Evolutionary conservation across 2,797 vertebrate species (phyloP), one percentile per base, ranked within the genome.

Genomic region (Cirrhinus mrigala): DNA sequence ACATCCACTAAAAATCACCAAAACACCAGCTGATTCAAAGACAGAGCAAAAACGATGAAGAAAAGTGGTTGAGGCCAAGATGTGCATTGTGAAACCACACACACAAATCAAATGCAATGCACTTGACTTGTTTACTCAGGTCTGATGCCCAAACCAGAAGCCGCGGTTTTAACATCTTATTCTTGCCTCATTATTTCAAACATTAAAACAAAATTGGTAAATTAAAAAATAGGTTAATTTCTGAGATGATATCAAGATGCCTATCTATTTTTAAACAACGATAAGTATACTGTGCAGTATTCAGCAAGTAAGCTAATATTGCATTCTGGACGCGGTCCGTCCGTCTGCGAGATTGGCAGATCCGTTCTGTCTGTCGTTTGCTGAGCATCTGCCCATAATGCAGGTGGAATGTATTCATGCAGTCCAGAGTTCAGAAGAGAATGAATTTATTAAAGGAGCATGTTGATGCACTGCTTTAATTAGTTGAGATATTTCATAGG

Each of bases 331-430:
- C 18, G 12, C 8, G 16, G 20, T 5, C 85, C 24, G 20, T 6
- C 85, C 89, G 76, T 82, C 20, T 79, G 56, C 70, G 74, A 73
- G 83, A 85, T 85, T 86, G 80, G 74, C 80, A 85, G 74, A 76
- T 69, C 69, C 71, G 85, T 14, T 81, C 83, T 74, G 77, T 83
- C 83, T 87, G 73, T 79, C 52, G 27, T 88, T 88, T 85, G 76
- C 18, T 58, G 80, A 85, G 80, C 85, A 89, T 88, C 77, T 87
- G 87, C 81, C 81, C 77, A 74, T 74, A 87, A 89, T 74, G 71
- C 87, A 87, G 86, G 89, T 88, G 85, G 86, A 87, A 90, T 84
- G 82, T 56, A 68, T 78, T 83, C 60, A 70, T 88, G 86, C 48
- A 69, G 68, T 16, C 3, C 78, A 80, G 18, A 66, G 58, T 80